Base-by-base conservation (phyloP, 2,888 invertebrate genomes). In the Odontocolon sp. region DNA sequence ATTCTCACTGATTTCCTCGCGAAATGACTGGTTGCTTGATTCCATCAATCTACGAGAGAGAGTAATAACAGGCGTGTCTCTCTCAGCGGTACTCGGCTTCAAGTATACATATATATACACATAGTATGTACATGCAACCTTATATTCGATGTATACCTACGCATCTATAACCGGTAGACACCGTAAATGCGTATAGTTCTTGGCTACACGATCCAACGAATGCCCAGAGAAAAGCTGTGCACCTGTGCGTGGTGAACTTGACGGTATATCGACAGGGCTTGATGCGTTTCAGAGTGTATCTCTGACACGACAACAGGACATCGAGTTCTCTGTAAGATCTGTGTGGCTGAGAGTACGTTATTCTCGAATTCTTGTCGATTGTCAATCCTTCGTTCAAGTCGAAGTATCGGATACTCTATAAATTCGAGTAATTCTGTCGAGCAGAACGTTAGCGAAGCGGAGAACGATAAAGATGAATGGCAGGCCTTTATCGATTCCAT, bases 21-120 rank as follows among this genome's bases (percentile, higher is more conserved):
- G 86, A 89, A 89, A 89, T 89, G 84, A 89, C 89, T 85, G 85
- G 89, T 88, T 88, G 86, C 87, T 87, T 87, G 88, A 89, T 89
- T 89, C 87, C 88, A 89, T 89, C 89, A 87, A 89, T 89, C 88
- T 88, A 83, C 84, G 79, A 82, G 84, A 84, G 63, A 64, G 56
- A 69, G 86, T 89, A 88, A 88, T 88, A 89, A 88, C 87, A 87
- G 87, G 81, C 85, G 87, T 83, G 83, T 81, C 82, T 77, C 69
- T 64, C 42, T 67, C 61, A 54, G 45, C 57, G 45, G 42, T 67
- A 56, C 68, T 70, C 71, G 47, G 47, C 67, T 64, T 38, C 64
- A 61, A 38, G 54, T 11, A 9, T 47, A 31, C 36, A 36, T 23
- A 63, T 21, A 61, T 33, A 18, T 16, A 26, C 36, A 21, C 36